These are phyloP conservation scores for Campylorhamphus procurvoides DNA, from an alignment of 2,113 vertebrate genomes.

Conservation along the genomic window DNA sequence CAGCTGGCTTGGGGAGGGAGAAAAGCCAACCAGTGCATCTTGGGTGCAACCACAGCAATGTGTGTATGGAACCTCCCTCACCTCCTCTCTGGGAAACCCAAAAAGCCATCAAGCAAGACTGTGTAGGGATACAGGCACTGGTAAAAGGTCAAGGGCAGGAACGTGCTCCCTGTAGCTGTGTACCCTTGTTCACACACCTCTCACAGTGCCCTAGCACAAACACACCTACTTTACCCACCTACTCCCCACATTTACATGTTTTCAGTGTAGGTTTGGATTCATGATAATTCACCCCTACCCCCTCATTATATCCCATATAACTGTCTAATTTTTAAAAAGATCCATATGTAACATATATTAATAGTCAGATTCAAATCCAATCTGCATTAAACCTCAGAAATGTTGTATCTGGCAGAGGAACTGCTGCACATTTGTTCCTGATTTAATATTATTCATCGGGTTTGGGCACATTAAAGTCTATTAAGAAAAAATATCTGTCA, in stretches of 20 bases:
- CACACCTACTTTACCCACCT: not conserved
- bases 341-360: conserved; percentile 39
- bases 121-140: accelerated
- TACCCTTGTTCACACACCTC: not conserved
- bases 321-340: conserved; percentile 36
- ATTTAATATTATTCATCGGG: conserved; percentile 10
- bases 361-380: conserved; percentile 45
- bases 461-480: conserved; percentile 38
- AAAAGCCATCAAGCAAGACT: not conserved
- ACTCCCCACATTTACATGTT: not conserved
- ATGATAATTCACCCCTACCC: not conserved
- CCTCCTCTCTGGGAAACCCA: not conserved
- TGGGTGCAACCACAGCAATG: not conserved
- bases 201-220: not conserved
- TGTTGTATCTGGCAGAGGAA: conserved; percentile 49
- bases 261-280: not conserved
- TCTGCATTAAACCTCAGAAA: conserved; percentile 56
- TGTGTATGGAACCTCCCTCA: not conserved
- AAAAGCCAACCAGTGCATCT: not conserved
- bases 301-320: not conserved
- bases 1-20: not conserved
- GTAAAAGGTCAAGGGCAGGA: not conserved
- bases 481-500: conserved; percentile 35
- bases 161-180: not conserved
- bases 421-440: conserved; percentile 52